Base-by-base conservation (phyloP, 1,140 invertebrate genomes). In the Drosophila erecta region DNA sequence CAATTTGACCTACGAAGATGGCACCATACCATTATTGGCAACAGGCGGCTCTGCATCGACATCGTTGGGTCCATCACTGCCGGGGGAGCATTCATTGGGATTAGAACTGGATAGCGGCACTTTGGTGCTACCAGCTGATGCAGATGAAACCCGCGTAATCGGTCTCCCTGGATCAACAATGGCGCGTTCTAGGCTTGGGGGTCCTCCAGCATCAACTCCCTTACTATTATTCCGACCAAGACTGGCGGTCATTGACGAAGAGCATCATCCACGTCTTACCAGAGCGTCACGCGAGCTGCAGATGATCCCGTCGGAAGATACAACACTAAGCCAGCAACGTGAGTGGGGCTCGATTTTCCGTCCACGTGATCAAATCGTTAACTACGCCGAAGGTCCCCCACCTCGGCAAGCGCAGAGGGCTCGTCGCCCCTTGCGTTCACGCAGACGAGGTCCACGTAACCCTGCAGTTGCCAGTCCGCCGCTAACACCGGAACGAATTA, bases 241-340 rank as follows among this genome's bases (percentile, higher is more conserved):
- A 17, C 50, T 86, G n/a, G 46, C 81, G 33, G 74, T 62, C 7
- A 86, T 86, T 10, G 33, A 83, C 22, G 81, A 86, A 57, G 83
- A 86, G 40, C 67, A 49, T 1, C 64, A 46, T 12, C 72, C 10
- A 14, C 33, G 11, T 35, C 2, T 40, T 5, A 24, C 40, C 3
- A 44, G 40, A 2, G 8, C 30, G 22, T 53, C 60, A 0, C 76
- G 76, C 27, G 14, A 64, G 11, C 49, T 73, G n/a, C 61, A 76
- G 22, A n/a, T 61, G 55, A 40, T 22, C 12, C 17, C n/a, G 3
- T 15, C 40, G 2, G 20, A 10, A 15, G 33, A 53, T 1, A 47
- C 70, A 0, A 40, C 55, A 4, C 14, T 27, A 27, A 51, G 15
- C 27, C 15, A 44, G 1, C 14, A 24, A 33, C 50, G 71, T 11